phyloP scores from a whole-genome alignment of 2,113 vertebrate genomes.

The Osmerus mordax region DNA sequence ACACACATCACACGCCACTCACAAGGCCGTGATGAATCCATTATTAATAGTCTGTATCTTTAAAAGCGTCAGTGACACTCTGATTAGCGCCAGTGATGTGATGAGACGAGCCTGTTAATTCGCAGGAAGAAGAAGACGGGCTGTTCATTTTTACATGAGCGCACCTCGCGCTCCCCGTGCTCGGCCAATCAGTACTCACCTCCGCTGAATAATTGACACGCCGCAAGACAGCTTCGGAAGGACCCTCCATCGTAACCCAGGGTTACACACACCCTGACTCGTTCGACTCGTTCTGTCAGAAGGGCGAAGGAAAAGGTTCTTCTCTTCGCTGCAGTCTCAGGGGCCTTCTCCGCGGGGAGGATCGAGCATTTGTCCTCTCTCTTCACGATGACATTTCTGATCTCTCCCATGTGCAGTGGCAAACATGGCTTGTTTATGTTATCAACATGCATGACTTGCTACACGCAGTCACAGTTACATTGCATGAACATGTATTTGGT shows the following conservation, averaged over 20 bases:
- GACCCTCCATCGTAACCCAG: too few relatives aligned
- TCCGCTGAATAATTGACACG: constrained; percentile 32
- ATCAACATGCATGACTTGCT: too few relatives aligned
- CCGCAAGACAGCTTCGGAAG: not conserved
- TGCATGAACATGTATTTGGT: too few relatives aligned
- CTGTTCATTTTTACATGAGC: constrained; percentile 27
- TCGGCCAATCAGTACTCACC: constrained; percentile 8
- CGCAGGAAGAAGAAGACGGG: constrained; percentile 2
- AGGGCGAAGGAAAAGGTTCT: not conserved
- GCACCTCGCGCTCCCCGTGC: constrained; percentile 8
- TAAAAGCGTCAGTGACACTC: constrained; percentile 20
- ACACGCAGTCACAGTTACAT: constrained; percentile 6
- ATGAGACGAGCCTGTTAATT: constrained; percentile 14
- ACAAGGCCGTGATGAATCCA: not conserved
- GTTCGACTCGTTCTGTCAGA: too few relatives aligned
- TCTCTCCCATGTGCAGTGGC: too few relatives aligned
- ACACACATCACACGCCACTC: not conserved
- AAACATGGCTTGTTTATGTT: too few relatives aligned
- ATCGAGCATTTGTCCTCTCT: too few relatives aligned
- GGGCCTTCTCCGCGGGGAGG: too few relatives aligned
- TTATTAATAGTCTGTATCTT: constrained; percentile 20
- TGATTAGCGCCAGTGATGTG: constrained; percentile 15
- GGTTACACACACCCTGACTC: too few relatives aligned
- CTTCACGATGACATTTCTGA: too few relatives aligned
- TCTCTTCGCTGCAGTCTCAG: not conserved